A percentile compares a stretch with the other conserved stretches of the same genome.
Conservation (phyloP, 92 coral and sea anemone species). For the Zoanthus sociatus region DNA sequence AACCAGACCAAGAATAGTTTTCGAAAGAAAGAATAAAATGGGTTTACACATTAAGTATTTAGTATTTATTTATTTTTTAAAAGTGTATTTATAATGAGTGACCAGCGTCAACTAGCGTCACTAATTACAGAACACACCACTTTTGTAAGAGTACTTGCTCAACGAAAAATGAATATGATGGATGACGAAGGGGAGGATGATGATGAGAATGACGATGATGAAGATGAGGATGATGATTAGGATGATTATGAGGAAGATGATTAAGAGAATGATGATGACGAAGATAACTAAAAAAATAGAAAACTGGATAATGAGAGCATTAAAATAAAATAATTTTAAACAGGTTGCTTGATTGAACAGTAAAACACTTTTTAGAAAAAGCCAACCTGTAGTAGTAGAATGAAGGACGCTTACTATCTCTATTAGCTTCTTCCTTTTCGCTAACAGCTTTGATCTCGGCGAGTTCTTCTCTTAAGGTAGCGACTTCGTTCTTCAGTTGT, state of each 20-base stretch:
- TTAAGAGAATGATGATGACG: background rate
- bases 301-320: background rate
- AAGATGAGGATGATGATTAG: background rate
- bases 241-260: too few species aligned
- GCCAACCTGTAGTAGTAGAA: background rate
- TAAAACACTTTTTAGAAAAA: background rate
- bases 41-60: too few species aligned
- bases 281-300: background rate
- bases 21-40: too few species aligned
- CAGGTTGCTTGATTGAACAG: background rate
- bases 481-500: constrained; percentile 70
- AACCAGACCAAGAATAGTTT: too few species aligned
- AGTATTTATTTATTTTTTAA: too few species aligned
- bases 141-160: background rate
- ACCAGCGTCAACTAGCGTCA: too few species aligned
- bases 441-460: constrained; percentile 66
- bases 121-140: too few species aligned
- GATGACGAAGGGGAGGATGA: background rate
- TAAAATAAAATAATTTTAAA: too few species aligned
- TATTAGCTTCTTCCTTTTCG: constrained; percentile 75
- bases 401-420: constrained; percentile 68
- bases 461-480: constrained; percentile 74
- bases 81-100: too few species aligned
- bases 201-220: background rate
- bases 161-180: background rate